Conservation (phyloP, 1,140 invertebrate genomes). For the Mactra quadrangularis region DNA sequence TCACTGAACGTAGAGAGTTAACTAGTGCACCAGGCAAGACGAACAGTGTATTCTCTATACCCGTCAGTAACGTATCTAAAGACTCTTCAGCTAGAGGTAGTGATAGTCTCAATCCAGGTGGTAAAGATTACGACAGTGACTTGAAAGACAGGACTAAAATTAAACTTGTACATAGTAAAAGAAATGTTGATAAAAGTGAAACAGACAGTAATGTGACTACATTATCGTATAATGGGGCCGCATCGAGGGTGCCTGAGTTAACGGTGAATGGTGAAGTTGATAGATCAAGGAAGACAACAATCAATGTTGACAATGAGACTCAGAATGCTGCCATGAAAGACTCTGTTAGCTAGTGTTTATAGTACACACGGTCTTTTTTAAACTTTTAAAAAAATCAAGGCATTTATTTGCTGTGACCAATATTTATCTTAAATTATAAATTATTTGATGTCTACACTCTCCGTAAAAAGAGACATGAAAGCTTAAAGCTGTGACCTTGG, state of each 20-base stretch:
- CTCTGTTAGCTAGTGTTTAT: slow-evolving; percentile 41
- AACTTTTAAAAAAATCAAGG: no score
- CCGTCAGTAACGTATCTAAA: slow-evolving; percentile 18
- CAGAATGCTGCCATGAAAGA: neutral
- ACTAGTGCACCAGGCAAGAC: slow-evolving; percentile 7
- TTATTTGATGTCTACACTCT: no score
- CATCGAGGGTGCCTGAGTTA: slow-evolving; percentile 1
- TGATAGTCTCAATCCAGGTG: neutral
- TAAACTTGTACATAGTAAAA: slow-evolving; percentile 7
- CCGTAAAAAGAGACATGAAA: no score
- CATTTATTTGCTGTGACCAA: no score
- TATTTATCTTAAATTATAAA: no score
- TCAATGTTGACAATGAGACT: slow-evolving; percentile 13
- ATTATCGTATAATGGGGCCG: neutral
- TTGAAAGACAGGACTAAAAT: slow-evolving; percentile 11
- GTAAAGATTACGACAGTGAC: slow-evolving; percentile 16
- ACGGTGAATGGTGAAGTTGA: slow-evolving; percentile 5
- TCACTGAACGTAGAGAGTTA: slow-evolving; percentile 77
- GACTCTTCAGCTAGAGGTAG: slow-evolving; percentile 1
- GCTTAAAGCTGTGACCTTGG: no score
- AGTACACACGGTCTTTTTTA: no score
- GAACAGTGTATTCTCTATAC: slow-evolving; percentile 12
- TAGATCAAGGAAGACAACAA: neutral
- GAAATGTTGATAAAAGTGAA: neutral
- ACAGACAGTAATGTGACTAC: neutral